Evolutionary conservation across 2,888 invertebrate species (phyloP), one percentile per base, ranked within the genome.

Genomic region (Nephrotoma appendiculata): DNA sequence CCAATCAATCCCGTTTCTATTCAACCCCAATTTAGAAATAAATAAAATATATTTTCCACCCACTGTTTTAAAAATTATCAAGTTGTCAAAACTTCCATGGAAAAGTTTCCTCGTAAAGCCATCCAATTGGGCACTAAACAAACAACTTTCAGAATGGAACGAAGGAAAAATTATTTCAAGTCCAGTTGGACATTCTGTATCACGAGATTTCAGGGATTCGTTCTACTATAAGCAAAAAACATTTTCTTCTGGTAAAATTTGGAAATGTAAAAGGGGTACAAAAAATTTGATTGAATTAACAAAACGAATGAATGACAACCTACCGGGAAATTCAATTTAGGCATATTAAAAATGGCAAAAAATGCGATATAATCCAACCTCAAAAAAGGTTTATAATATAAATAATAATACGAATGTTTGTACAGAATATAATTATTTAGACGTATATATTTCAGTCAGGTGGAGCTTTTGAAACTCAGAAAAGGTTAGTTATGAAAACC

Each of bases 311-410:
- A 71, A 71, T 71, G 85, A 85, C 85, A 85, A 85, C 85, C 43
- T 44, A 85, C 85, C 85, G 19, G 44, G 19, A 85, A 85, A 85
- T 85, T 19, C 85, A 85, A 85, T 85, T 85, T 85, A 43, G 44
- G 31, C 2, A 85, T 43, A 85, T 44, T 85, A 85, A 71, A 71
- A 71, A 31, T 31, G 71, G 3, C 71, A 71, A 71, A 71, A 71
- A 71, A 71, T 71, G 71, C 71, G 31, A 31, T 71, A 31, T 9
- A 71, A 31, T 31, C 31, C 9, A 71, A 71, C 7, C 44, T 3
- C 4, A 44, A 44, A 44, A 71, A 71, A 52, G 52, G 71, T 71
- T 71, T 71, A 31, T 7, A 5, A 71, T 31, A 31, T 31, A 31
- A 31, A 31, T 31, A 31, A 31, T 31, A 31, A 2, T 31, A 31